These are phyloP conservation scores for Andricus quercusramuli DNA, from an alignment of 2,888 invertebrate species.

Conservation along the genomic window DNA sequence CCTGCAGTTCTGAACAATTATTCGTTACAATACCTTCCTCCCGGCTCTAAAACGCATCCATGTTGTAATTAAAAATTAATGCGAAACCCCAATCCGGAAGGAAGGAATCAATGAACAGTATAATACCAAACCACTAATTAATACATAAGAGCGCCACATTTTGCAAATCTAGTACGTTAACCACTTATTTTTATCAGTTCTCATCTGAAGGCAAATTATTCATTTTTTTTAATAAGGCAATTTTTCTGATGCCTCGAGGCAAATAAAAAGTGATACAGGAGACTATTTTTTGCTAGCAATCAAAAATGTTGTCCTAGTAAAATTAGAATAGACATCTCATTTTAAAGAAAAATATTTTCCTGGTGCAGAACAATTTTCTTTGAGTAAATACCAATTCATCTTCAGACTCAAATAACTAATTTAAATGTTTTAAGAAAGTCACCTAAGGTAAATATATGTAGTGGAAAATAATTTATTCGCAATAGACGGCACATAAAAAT, in stretches of 20 bases:
- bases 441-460: not conserved
- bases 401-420: not conserved
- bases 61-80: not conserved
- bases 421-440: not conserved
- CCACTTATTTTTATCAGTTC: no score
- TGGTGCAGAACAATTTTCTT: not conserved
- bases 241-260: no score
- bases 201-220: no score
- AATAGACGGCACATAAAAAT: not conserved
- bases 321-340: not conserved
- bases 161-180: not conserved
- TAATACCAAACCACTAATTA: not conserved
- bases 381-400: conserved; percentile 2
- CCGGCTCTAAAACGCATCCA: not conserved
- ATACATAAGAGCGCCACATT: not conserved
- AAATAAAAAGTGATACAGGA: not conserved
- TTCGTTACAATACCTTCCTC: not conserved
- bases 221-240: not conserved
- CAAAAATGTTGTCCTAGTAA: not conserved
- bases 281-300: not conserved
- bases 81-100: not conserved
- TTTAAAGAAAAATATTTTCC: not conserved
- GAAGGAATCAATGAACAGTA: not conserved
- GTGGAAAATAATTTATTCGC: not conserved
- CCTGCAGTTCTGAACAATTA: no score